Percentiles rank a stretch among this genome's conserved stretches.
phyloP scores from a whole-genome alignment of 1,140 invertebrate species.

The Whitmania pigra region DNA sequence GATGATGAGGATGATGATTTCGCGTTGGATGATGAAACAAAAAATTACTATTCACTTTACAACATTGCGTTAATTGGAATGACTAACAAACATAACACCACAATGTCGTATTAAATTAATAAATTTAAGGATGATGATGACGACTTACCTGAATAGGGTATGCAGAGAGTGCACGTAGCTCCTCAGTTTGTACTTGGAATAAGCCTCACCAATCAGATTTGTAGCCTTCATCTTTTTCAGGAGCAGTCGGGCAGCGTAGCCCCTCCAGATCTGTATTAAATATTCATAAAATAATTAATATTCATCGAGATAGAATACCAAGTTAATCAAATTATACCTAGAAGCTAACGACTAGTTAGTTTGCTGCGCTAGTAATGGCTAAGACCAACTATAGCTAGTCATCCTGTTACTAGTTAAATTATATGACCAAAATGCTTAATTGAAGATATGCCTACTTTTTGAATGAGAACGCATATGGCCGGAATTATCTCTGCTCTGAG shows the following conservation, averaged over 20 bases:
- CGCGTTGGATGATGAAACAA: too few relatives aligned
- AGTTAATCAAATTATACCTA: too few relatives aligned
- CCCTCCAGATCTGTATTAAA: conserved; percentile 57
- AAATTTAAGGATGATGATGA: neutral
- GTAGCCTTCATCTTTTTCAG: conserved; percentile 76
- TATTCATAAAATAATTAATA: neutral
- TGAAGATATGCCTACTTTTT: conserved; percentile 54
- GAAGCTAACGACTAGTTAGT: too few relatives aligned
- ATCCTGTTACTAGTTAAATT: too few relatives aligned
- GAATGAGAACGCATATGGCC: conserved; percentile 73
- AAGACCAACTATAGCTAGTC: neutral
- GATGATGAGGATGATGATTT: neutral
- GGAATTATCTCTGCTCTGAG: conserved; percentile 60
- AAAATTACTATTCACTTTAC: too few relatives aligned
- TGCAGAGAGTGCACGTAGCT: conserved; percentile 51
- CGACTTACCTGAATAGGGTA: conserved; percentile 18
- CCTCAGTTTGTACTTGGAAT: conserved; percentile 68
- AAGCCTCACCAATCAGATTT: conserved; percentile 64
- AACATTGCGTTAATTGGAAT: too few relatives aligned
- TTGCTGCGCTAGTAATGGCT: neutral
- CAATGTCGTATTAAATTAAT: neutral
- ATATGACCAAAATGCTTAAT: neutral
- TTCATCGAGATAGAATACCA: neutral
- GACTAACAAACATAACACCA: too few relatives aligned
- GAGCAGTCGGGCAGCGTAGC: conserved; percentile 59